These are phyloP conservation scores for Myripristis murdjan DNA, from an alignment of 2,797 vertebrate species.

Conservation along the genomic window DNA sequence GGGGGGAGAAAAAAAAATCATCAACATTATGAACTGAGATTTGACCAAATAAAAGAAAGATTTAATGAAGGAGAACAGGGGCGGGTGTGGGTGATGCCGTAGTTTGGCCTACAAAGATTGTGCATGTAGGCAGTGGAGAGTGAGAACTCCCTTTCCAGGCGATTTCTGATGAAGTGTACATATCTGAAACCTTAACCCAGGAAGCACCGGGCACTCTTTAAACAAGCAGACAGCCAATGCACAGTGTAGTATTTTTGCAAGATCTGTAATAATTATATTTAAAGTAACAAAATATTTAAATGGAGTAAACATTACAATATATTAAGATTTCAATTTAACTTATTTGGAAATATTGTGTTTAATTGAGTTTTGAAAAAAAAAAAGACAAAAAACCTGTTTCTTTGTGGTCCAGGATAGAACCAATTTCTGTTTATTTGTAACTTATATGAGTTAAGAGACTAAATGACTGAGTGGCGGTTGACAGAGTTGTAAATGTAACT, in stretches of 20 bases:
- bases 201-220: constrained; percentile 77
- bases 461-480: constrained; percentile 51
- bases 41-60: constrained; percentile 71
- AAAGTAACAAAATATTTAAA: constrained; percentile 83
- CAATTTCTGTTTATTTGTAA: constrained; percentile 72
- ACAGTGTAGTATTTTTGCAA: constrained; percentile 82
- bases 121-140: constrained; percentile 3
- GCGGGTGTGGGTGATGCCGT: constrained; percentile 21
- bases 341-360: constrained; percentile 82
- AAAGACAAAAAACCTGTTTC: constrained; percentile 66
- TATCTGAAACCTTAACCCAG: constrained; percentile 69
- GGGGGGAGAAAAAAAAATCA: constrained; percentile 46
- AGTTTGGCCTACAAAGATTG: constrained; percentile 13
- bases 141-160: constrained; percentile 30
- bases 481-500: constrained; percentile 61
- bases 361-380: no score
- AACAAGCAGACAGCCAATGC: constrained; percentile 76
- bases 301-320: constrained; percentile 78
- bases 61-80: constrained; percentile 20
- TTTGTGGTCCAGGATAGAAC: constrained; percentile 67
- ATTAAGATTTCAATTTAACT: constrained; percentile 82
- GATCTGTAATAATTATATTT: constrained; percentile 82
- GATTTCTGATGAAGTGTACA: constrained; percentile 72
- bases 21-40: constrained; percentile 61
- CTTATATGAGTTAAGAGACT: constrained; percentile 67